Conservation (phyloP, 2,888 invertebrate genomes). For the Drosophila ustulata region DNA sequence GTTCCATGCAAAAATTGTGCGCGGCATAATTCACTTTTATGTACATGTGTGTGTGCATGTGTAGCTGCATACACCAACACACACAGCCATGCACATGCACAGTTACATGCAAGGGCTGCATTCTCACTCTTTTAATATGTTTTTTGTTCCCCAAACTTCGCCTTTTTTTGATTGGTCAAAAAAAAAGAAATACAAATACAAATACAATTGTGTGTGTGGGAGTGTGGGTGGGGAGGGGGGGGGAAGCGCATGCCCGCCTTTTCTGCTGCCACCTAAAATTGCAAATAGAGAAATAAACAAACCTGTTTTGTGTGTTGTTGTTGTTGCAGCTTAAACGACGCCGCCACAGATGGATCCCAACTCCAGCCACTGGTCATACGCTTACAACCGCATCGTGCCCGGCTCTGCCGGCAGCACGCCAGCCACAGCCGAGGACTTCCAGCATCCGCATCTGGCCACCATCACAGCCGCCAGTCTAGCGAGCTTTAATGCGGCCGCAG, state of each 20-base stretch:
- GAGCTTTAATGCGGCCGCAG: constrained; percentile 86
- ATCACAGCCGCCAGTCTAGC: constrained; percentile 86
- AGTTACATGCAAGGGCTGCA: constrained; percentile 53
- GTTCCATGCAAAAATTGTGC: constrained; percentile 42
- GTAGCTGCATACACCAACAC: constrained; percentile 26
- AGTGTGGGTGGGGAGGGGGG: too few species aligned
- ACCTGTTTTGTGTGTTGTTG: constrained; percentile 28
- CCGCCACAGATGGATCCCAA: constrained; percentile 90
- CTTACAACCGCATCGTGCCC: constrained; percentile 92
- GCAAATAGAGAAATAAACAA: constrained; percentile 23
- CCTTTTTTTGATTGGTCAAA: constrained; percentile 15
- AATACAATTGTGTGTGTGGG: constrained; percentile 2
- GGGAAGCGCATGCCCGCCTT: neutral
- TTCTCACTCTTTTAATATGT: constrained; percentile 12
- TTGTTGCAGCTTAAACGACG: constrained; percentile 41
- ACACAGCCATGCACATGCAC: constrained; percentile 49
- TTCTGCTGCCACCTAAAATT: neutral
- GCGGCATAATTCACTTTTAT: constrained; percentile 60
- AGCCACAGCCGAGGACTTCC: constrained; percentile 88
- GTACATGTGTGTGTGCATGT: constrained; percentile 48
- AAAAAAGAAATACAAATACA: neutral
- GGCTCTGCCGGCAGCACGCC: constrained; percentile 88
- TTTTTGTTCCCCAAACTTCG: neutral
- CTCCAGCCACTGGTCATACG: constrained; percentile 94
- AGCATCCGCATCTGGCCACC: constrained; percentile 89